Base-by-base conservation (phyloP, 64 coral and sea anemone species). In the Montipora efflorescens region DNA sequence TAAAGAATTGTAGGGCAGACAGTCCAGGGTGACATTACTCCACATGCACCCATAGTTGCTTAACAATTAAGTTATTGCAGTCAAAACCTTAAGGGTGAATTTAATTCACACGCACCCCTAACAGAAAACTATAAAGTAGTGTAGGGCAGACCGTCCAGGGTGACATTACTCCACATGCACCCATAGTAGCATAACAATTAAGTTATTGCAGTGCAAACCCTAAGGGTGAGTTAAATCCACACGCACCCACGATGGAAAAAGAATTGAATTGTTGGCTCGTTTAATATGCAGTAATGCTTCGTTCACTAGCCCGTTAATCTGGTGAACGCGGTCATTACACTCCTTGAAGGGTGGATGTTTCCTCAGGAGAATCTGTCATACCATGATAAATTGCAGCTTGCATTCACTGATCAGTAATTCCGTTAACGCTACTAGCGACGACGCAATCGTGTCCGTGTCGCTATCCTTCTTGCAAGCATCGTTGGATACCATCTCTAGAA, bases 401-500 rank as follows among this genome's bases (percentile, higher is more conserved):
- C 50, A 77, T 90, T 52, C 20, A 1, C 76, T 62, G 75, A 16
- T 19, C n/a, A 77, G 20, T 52, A 44, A 76, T 77, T 90, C 75
- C 43, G 58, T 73, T 78, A 62, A 90, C 50, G 68, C 68, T 71
- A 7, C 68, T 71, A 71, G 68, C 1, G 68, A n/a, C 5, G 68
- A 71, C 21, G 68, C 68, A 9, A 45, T n/a, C 16, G 59, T 43
- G 12, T 21, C 57, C 15, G 53, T 23, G 15, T n/a, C 53, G 1
- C 44, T 61, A 19, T 57, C 73, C 22, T 47, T 4, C 0, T 53
- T n/a, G 80, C 80, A 83, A 4, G 52, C 53, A 44, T 67, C 80
- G 57, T 66, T 83, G n/a, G 80, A 83, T 5, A 53, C 80, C 55
- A 83, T 18, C 59, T 78, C 74, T 78, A 90, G 25, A 20, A 90